These are phyloP conservation scores for Pseudococcus viburni DNA, from an alignment of 2,888 invertebrate genomes.

Conservation along the genomic window DNA sequence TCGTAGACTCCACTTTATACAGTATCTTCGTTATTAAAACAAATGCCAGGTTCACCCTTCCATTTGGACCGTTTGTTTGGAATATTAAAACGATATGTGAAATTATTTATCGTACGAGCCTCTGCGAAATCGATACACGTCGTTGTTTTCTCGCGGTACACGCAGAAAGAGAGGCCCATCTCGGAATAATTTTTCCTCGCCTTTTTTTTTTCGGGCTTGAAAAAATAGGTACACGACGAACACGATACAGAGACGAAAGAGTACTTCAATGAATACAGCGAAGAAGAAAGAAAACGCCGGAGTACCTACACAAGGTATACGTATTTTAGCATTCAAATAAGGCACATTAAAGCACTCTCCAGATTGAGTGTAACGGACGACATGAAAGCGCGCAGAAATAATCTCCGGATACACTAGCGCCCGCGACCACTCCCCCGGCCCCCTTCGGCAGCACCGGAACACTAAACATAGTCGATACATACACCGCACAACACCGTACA, in stretches of 20 bases:
- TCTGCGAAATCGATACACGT: neutral
- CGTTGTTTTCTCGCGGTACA: neutral
- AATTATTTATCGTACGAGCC: neutral
- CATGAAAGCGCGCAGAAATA: conserved; percentile 49
- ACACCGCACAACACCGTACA: neutral
- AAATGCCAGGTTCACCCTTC: neutral
- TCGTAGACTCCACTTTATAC: neutral
- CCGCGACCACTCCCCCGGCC: neutral
- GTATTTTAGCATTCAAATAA: conserved; percentile 66
- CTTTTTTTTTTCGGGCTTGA: neutral
- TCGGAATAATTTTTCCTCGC: neutral
- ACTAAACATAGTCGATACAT: neutral
- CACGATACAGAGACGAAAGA: neutral
- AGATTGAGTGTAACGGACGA: conserved; percentile 65
- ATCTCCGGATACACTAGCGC: conserved; percentile 11
- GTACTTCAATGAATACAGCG: conserved; percentile 9
- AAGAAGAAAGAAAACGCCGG: neutral
- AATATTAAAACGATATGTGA: neutral
- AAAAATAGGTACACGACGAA: neutral
- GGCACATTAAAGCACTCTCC: conserved; percentile 66
- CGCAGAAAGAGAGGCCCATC: neutral
- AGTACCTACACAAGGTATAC: neutral
- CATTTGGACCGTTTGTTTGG: neutral
- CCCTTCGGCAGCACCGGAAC: neutral
- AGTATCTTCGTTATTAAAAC: neutral